These are phyloP conservation scores for Nomada flava DNA, from an alignment of 2,888 invertebrate species.

Conservation along the genomic window DNA sequence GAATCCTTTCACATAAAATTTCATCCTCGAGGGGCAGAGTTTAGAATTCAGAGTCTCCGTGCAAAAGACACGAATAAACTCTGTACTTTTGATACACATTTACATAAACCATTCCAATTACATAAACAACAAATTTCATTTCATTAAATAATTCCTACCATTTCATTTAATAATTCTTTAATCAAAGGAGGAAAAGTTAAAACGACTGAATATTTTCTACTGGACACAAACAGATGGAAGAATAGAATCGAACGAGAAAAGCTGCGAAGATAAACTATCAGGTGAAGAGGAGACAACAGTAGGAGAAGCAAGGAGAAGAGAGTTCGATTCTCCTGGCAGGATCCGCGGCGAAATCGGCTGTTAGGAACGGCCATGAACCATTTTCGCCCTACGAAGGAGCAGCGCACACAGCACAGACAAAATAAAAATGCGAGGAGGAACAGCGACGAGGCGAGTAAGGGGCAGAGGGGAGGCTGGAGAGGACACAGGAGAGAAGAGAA, in stretches of 20 bases:
- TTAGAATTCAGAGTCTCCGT: background rate
- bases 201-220: too few relatives aligned
- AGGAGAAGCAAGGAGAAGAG: conserved; percentile 25
- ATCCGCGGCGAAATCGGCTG: conserved; percentile 73
- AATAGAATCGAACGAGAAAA: background rate
- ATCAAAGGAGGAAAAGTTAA: too few relatives aligned
- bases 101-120: too few relatives aligned
- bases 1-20: background rate
- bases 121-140: too few relatives aligned
- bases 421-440: conserved; percentile 78
- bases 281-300: background rate
- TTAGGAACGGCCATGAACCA: conserved; percentile 80
- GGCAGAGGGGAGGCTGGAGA: conserved; percentile 48
- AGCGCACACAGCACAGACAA: conserved; percentile 79
- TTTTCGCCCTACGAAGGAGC: conserved; percentile 78
- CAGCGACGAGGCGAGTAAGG: conserved; percentile 50
- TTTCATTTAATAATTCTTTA: too few relatives aligned
- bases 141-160: too few relatives aligned
- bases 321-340: conserved; percentile 67
- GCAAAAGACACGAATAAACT: background rate
- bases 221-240: background rate
- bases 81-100: background rate
- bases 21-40: background rate
- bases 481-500: conserved; percentile 55
- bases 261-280: background rate